These are phyloP conservation scores for Bambusicola thoracicus DNA, from an alignment of 2,113 vertebrate genomes.

Conservation along the genomic window DNA sequence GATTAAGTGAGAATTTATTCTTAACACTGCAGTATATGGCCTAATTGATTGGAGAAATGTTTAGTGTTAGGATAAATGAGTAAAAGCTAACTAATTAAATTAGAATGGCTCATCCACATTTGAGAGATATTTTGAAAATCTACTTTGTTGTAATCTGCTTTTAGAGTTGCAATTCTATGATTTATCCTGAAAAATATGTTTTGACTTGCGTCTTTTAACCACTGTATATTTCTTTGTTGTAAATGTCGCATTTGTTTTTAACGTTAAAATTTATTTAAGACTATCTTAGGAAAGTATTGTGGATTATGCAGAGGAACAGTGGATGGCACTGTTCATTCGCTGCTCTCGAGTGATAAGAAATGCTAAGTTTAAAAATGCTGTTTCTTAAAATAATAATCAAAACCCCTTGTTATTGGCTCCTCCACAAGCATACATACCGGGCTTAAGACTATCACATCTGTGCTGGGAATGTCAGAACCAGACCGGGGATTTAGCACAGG, in stretches of 20 bases:
- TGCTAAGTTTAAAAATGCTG: slow-evolving; percentile 10
- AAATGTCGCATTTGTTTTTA: not conserved
- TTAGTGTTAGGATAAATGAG: not conserved
- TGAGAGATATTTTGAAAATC: not conserved
- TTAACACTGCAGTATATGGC: not conserved
- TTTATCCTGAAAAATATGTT: not conserved
- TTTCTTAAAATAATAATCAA: slow-evolving; percentile 46
- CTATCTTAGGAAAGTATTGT: not conserved
- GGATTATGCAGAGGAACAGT: slow-evolving; percentile 62
- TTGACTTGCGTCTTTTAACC: not conserved
- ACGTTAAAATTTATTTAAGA: not conserved
- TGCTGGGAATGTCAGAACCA: slow-evolving; percentile 45
- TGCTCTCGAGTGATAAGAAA: slow-evolving; percentile 9
- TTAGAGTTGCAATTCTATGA: not conserved
- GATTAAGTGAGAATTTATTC: not conserved
- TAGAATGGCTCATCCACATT: not conserved
- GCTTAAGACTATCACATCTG: slow-evolving; percentile 54
- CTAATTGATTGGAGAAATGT: not conserved
- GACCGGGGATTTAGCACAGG: not conserved
- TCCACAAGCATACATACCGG: slow-evolving; percentile 38
- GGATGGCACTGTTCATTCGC: slow-evolving; percentile 72
- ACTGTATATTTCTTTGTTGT: not conserved
- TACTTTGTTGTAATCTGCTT: not conserved
- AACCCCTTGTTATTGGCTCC: slow-evolving; percentile 7
- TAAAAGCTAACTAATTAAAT: not conserved